Base-by-base conservation (phyloP, 2,888 invertebrate genomes). In the Myopa tessellatipennis region DNA sequence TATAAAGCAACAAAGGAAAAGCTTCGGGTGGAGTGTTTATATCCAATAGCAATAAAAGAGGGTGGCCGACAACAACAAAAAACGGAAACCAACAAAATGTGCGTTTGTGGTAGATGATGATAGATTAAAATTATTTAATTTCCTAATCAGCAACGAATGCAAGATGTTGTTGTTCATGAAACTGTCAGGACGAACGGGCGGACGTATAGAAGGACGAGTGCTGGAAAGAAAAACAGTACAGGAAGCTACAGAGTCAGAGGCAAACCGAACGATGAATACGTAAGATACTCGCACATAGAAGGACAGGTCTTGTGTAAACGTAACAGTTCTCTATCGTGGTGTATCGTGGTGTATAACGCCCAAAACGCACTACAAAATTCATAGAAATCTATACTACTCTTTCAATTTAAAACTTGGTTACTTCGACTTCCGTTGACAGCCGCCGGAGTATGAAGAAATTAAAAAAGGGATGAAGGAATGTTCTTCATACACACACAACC, bases 51-150 rank as follows among this genome's bases (percentile, higher is more conserved):
- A n/a, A 63, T 14, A 36, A 16, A 36, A 34, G 14, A n/a, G 36
- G 67, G 34, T 40, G 40, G n/a, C 55, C 16, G 55, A 6, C 16
- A 55, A 18, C 58, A 71, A n/a, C 16, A 50, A 61, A 26, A 65
- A 65, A 63, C 34, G 63, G 50, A 74, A 65, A 34, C 73, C 73
- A n/a, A 52, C 73, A 52, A 52, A 65, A 74, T 63, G 74, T 65
- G 50, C 63, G 36, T 75, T 78, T 81, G 79, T 68, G 80, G 80
- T 79, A 78, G 80, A 79, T 78, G 79, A 72, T 80, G 77, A 77
- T 77, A 80, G 80, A 80, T 82, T 79, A 80, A 81, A 80, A 82
- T 81, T 79, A 82, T 81, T 82, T 81, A 81, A 82, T 82, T 82
- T 83, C 81, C 83, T 83, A 81, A 82, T 82, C 82, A 82, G 80